Evolutionary conservation across 2,797 vertebrate species (phyloP), one percentile per base, ranked within the genome.

Genomic region (Bradypodion pumilum): DNA sequence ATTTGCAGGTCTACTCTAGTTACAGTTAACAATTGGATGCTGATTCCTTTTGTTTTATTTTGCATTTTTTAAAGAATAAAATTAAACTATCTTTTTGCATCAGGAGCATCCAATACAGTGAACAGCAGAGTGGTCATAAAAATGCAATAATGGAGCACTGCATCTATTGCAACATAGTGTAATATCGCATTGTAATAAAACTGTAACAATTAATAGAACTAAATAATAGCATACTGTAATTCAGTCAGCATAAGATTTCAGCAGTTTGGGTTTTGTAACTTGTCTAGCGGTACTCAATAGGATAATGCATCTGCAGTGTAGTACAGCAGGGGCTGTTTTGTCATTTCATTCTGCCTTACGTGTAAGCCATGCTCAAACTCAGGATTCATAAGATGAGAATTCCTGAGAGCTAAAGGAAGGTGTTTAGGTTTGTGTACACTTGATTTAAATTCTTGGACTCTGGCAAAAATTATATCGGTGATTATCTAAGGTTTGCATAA

Each of bases 351-450:
- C 42, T 29, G 44, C 25, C 66, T 25, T 29, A 19, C 42, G 3
- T 13, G 19, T 76, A 66, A 27, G 27, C 49, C 15, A 75, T 27
- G 12, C 49, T 19, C 49, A 21, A 23, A 4, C 56, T 2, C 21
- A 46, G 44, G 44, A 42, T 75, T 27, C 44, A 78, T 3, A 85
- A 91, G 72, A 76, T 52, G 52, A 37, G 16, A 10, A 32, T 27
- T 46, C n/a, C 21, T 40, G 19, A 40, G 68, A 25, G 10, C 69
- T 74, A 52, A 46, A 74, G 7, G 27, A 49, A 49, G n/a, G 12
- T 15, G n/a, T n/a, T 19, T 32, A 23, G 29, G 4, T 52, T 52
- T 74, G 2, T 74, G n/a, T 52, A 7, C 44, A 19, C 15, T 49
- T 44, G 35, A 40, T 80, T 56, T 5, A 35, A 2, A 23, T 68